Percentiles rank a stretch among this genome's conserved stretches.
phyloP scores from a whole-genome alignment of 2,888 invertebrate species.

The Chirona hameri region DNA sequence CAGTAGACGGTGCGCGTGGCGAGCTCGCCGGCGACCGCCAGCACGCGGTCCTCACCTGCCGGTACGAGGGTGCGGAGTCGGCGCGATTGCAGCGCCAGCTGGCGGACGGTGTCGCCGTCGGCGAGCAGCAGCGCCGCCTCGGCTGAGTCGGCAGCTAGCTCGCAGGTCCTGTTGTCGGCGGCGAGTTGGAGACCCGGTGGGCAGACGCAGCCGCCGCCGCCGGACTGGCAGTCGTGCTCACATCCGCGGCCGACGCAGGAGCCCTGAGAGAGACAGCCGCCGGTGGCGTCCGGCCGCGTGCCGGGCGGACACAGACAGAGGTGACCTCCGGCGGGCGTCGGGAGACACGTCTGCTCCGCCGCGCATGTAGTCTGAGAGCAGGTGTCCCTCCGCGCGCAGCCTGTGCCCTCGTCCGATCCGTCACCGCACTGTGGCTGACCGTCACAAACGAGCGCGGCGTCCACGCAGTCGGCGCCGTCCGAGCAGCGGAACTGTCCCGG shows the following conservation, averaged over 20 bases:
- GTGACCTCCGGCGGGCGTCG: conserved; percentile 2
- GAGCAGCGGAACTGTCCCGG: conserved; percentile 33
- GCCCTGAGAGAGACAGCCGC: not conserved
- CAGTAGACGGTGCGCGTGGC: conserved; percentile 7
- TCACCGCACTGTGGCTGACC: conserved; percentile 63
- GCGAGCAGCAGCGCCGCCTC: conserved; percentile 6
- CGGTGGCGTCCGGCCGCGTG: not conserved
- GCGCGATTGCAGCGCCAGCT: not conserved
- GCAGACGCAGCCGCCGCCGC: not conserved
- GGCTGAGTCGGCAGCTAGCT: not conserved
- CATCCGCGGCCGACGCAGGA: conserved; percentile 1
- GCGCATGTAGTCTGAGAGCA: not conserved
- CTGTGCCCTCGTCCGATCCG: conserved; percentile 63
- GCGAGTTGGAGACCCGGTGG: not conserved
- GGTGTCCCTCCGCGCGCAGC: not conserved
- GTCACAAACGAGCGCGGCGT: conserved; percentile 47
- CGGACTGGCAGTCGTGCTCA: not conserved
- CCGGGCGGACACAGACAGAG: not conserved
- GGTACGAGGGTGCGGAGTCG: not conserved
- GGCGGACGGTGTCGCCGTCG: not conserved
- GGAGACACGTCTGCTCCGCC: not conserved
- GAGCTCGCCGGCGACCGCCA: conserved; percentile 3
- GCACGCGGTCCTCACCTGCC: not conserved
- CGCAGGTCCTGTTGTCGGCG: not conserved
- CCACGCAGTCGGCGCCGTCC: conserved; percentile 40